These are phyloP conservation scores for Phanerotoma sp. DNA, from an alignment of 2,888 invertebrate genomes.

Conservation along the genomic window DNA sequence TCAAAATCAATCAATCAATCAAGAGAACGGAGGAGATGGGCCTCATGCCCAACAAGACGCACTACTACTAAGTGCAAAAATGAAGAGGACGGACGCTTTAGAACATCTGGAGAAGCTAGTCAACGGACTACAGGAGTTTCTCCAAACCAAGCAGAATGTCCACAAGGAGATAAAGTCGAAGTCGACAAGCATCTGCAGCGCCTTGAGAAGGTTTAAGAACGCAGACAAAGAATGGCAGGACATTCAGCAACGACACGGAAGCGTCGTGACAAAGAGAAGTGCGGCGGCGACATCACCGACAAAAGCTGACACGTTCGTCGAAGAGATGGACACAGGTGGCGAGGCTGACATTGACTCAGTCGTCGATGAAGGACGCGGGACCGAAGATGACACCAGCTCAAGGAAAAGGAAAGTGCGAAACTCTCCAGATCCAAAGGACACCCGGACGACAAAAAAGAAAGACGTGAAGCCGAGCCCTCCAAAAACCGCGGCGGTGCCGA, in stretches of 20 bases:
- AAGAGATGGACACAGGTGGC: neutral
- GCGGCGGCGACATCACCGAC: too few relatives aligned
- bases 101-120: conserved; percentile 9
- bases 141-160: neutral
- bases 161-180: conserved; percentile 14
- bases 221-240: conserved; percentile 1
- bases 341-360: neutral
- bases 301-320: neutral
- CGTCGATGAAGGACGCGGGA: neutral
- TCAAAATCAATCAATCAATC: neutral
- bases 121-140: conserved; percentile 5
- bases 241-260: neutral
- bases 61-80: neutral
- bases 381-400: neutral
- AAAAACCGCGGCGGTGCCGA: neutral
- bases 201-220: neutral
- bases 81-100: conserved; percentile 6
- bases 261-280: too few relatives aligned
- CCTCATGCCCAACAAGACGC: conserved; percentile 12
- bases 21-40: neutral
- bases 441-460: neutral
- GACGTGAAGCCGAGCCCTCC: conserved; percentile 1
- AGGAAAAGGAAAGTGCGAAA: neutral
- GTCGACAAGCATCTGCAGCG: neutral
- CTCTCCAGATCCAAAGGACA: neutral